phyloP scores from a whole-genome alignment of 2,113 vertebrate species.

The Ailurus styani region DNA sequence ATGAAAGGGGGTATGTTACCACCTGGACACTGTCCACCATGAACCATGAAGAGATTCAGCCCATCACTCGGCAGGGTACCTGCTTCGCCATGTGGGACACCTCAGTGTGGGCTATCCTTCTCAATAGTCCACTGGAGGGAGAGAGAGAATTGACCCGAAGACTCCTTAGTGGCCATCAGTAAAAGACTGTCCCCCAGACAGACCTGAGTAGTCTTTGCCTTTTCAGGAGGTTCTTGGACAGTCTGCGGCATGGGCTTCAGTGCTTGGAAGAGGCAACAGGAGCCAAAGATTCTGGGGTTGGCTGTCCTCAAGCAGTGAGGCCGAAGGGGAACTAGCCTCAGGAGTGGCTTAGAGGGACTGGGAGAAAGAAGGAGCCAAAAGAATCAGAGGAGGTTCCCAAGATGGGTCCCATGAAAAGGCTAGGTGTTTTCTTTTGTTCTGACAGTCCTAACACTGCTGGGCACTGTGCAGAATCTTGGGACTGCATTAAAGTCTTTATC shows the following conservation, averaged over 20 bases:
- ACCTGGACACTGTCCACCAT: not conserved
- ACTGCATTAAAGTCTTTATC: not conserved
- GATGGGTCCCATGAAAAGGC: not conserved
- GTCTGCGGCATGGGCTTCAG: not conserved
- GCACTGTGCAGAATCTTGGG: not conserved
- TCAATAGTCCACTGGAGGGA: not conserved
- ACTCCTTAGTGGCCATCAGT: not conserved
- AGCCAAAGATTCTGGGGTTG: not conserved
- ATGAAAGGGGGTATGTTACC: not conserved
- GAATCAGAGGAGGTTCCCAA: not conserved
- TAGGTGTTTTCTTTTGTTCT: not conserved
- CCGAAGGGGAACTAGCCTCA: not conserved
- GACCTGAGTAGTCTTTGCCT: not conserved
- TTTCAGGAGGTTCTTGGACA: not conserved
- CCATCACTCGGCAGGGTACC: not conserved
- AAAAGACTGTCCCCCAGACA: not conserved
- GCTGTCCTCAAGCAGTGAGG: not conserved
- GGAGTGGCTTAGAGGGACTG: too few relatives aligned
- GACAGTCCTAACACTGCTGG: not conserved
- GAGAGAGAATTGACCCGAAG: not conserved
- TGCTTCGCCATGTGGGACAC: not conserved
- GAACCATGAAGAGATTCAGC: not conserved
- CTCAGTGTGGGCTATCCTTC: not conserved
- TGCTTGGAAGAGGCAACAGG: not conserved
- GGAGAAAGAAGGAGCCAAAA: not conserved